Conservation (phyloP, 2,797 vertebrate species). For the Eupleurogrammus muticus region DNA sequence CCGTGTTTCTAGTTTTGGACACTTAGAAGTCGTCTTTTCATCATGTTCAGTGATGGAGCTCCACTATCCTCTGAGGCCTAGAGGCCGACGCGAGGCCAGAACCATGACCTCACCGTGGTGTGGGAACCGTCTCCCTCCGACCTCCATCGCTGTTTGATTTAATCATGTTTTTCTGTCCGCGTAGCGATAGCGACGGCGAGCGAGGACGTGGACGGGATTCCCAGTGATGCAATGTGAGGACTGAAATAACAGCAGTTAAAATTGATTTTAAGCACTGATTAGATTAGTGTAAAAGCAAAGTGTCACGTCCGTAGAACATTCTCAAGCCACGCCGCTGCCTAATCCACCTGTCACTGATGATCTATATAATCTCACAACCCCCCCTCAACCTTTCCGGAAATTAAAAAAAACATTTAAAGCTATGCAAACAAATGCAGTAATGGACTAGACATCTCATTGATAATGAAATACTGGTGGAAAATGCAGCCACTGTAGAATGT, state of each 20-base stretch:
- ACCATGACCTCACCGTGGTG: constrained; percentile 74
- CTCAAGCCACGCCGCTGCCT: not conserved
- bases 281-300: not conserved
- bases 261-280: not conserved
- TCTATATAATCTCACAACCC: no score
- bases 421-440: no score
- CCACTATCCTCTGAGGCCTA: constrained; percentile 69
- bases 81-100: constrained; percentile 57
- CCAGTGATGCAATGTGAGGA: constrained; percentile 1
- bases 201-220: constrained; percentile 41
- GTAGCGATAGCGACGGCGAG: constrained; percentile 59
- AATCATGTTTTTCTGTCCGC: constrained; percentile 61
- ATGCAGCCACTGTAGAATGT: not conserved
- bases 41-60: constrained; percentile 62
- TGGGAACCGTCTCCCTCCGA: constrained; percentile 63
- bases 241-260: not conserved
- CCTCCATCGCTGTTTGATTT: constrained; percentile 66
- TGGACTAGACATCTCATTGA: not conserved
- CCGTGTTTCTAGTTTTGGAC: constrained; percentile 37
- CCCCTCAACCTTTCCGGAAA: no score
- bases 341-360: not conserved
- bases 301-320: not conserved
- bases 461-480: not conserved
- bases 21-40: constrained; percentile 57
- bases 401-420: no score